Evolutionary conservation across 2,888 invertebrate genomes (phyloP), one percentile per base, ranked within the genome.

Genomic region (Hololepta plana): DNA sequence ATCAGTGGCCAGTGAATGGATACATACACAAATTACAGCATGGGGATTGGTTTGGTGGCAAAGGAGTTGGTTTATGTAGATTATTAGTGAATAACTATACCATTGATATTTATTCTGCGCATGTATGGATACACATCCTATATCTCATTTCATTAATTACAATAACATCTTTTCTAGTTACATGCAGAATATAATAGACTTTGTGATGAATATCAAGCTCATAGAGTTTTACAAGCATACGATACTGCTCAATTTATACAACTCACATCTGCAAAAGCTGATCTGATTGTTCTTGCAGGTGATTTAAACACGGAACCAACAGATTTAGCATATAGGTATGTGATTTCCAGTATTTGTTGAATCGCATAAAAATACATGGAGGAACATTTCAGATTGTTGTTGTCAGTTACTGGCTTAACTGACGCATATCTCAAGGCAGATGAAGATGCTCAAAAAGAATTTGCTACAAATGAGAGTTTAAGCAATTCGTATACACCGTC

Each of bases 41-140:
- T 49, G 96, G 90, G 1, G 98, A 98, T 53, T 98, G 98, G 98
- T 96, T 90, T 55, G 95, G 91, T 19, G 95, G 95, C 3, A 98
- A 98, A 62, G 91, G 88, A 7, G 72, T 90, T 20, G 88, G 85
- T 2, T 55, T 90, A 12, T 85, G 84, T 45, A 67, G 69, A 41
- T 63, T 88, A 20, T 62, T 67, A 38, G 60, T 72, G 31, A 60
- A 70, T 14, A 70, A 75, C 31, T 60, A 71, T 35, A 58, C 60
- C 26, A 60, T 96, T 27, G 80, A 93, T 55, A 59, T 96, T 30
- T 96, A 93, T 53, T 74, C 81, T 38, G 82, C 91, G 36, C 96
- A 98, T 70, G 88, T 90, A 62, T 67, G 73, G n/a, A n/a, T n/a
- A n/a, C n/a, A n/a, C n/a, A n/a, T n/a, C n/a, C n/a, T n/a, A n/a